phyloP scores from a whole-genome alignment of 2,888 invertebrate genomes.

The Mesorhabditis belari region DNA sequence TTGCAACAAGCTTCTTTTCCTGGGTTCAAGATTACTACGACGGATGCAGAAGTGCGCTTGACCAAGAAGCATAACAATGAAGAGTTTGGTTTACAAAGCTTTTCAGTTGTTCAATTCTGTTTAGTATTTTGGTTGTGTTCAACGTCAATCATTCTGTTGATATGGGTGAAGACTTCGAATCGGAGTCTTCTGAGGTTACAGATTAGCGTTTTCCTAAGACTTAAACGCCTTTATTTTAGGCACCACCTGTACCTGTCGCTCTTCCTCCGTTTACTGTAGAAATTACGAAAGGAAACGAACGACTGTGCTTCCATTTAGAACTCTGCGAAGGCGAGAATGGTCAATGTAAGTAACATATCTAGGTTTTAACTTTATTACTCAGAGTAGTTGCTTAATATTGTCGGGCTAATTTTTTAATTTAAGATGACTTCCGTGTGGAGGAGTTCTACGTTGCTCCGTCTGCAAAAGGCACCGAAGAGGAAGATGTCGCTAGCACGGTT shows the following conservation, averaged over 20 bases:
- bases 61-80: conserved; percentile 60
- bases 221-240: conserved; percentile 5
- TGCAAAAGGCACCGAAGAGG: conserved; percentile 60
- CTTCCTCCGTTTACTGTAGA: conserved; percentile 86
- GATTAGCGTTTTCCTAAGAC: conserved; percentile 7
- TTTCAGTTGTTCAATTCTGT: conserved; percentile 17
- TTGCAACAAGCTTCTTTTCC: conserved; percentile 64
- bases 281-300: conserved; percentile 67
- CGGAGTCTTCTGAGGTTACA: not conserved
- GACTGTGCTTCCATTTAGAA: conserved; percentile 54
- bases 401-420: conserved; percentile 59
- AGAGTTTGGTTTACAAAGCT: conserved; percentile 56
- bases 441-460: conserved; percentile 71
- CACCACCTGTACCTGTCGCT: conserved; percentile 59
- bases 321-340: conserved; percentile 44
- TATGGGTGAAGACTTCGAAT: conserved; percentile 61
- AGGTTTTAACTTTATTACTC: not conserved
- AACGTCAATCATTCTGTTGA: conserved; percentile 93
- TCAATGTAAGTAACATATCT: conserved; percentile 53
- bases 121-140: conserved; percentile 71
- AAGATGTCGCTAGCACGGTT: conserved; percentile 79
- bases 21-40: conserved; percentile 72
- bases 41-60: conserved; percentile 80
- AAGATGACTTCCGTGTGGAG: conserved; percentile 84
- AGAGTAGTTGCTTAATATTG: not conserved